phyloP scores from a whole-genome alignment of 1,140 invertebrate species.

The Calephelis virginiensis region DNA sequence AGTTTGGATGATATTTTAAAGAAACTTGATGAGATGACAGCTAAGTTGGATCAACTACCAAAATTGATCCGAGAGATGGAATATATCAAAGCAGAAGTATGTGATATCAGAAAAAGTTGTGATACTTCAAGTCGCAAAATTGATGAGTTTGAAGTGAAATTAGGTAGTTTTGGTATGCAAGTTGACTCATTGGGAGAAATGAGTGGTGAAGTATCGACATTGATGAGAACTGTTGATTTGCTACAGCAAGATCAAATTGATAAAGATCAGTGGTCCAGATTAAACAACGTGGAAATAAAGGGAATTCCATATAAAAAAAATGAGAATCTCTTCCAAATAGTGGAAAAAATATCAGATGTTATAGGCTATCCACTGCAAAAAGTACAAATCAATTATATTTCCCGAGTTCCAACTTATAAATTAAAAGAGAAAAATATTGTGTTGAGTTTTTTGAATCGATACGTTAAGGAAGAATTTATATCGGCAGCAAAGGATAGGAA shows the following conservation, averaged over 20 bases:
- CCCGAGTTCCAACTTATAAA: not conserved
- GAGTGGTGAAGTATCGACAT: not conserved
- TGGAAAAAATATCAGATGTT: slow-evolving; percentile 2
- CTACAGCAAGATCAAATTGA: slow-evolving; percentile 5
- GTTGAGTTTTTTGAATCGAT: not conserved
- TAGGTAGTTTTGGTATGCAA: not conserved
- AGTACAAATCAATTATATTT: slow-evolving; percentile 3
- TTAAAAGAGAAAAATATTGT: slow-evolving; percentile 3
- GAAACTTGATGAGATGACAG: not conserved
- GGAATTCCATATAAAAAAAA: slow-evolving; percentile 26
- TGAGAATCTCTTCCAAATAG: slow-evolving; percentile 28
- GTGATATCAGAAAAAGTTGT: not conserved
- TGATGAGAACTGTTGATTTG: not conserved
- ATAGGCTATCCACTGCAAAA: slow-evolving; percentile 1
- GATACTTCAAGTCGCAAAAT: not conserved
- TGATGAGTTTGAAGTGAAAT: not conserved
- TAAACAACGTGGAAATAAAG: slow-evolving; percentile 31
- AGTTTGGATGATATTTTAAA: not conserved
- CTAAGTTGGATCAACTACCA: not conserved
- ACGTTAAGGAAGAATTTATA: slow-evolving; percentile 2
- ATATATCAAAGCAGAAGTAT: not conserved
- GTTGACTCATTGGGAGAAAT: not conserved
- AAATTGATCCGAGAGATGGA: not conserved
- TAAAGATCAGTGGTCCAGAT: slow-evolving; percentile 16
- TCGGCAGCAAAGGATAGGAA: not conserved